A percentile compares a stretch with the other conserved stretches of the same genome.
Conservation (phyloP, 1,140 invertebrate genomes). For the Campoletis sonorensis region DNA sequence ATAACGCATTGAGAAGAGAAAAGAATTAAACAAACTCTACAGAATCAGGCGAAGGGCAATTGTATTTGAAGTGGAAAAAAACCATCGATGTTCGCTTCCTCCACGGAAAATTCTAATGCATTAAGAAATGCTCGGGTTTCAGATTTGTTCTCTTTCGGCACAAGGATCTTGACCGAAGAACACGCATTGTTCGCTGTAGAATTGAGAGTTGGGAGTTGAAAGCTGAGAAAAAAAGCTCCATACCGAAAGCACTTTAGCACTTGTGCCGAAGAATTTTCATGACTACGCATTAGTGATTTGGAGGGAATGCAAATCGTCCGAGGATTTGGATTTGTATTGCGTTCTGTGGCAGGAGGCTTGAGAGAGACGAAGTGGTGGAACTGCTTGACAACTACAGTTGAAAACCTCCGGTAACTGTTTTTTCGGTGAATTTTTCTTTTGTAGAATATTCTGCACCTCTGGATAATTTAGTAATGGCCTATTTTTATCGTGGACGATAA, state of each 20-base stretch:
- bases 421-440: too few species aligned
- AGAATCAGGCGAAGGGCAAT: too few species aligned
- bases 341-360: not conserved
- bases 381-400: too few species aligned
- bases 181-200: conserved; percentile 71
- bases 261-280: conserved; percentile 37
- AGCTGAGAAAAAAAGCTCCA: not conserved
- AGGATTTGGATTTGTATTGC: not conserved
- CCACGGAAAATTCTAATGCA: conserved; percentile 64
- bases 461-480: too few species aligned
- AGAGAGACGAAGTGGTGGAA: not conserved
- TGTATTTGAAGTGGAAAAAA: too few species aligned
- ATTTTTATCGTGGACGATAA: too few species aligned
- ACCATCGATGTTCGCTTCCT: not conserved
- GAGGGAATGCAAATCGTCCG: not conserved
- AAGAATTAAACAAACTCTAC: too few species aligned
- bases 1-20: too few species aligned
- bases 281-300: conserved; percentile 24
- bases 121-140: conserved; percentile 63
- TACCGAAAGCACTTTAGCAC: conserved; percentile 30
- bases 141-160: conserved; percentile 4
- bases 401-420: too few species aligned
- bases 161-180: conserved; percentile 15
- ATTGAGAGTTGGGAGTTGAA: not conserved
- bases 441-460: too few species aligned